Percentiles rank a stretch among this genome's conserved stretches.
Evolutionary conservation across 2,113 vertebrate genomes (phyloP).

Genomic region (Eonycteris spelaea): DNA sequence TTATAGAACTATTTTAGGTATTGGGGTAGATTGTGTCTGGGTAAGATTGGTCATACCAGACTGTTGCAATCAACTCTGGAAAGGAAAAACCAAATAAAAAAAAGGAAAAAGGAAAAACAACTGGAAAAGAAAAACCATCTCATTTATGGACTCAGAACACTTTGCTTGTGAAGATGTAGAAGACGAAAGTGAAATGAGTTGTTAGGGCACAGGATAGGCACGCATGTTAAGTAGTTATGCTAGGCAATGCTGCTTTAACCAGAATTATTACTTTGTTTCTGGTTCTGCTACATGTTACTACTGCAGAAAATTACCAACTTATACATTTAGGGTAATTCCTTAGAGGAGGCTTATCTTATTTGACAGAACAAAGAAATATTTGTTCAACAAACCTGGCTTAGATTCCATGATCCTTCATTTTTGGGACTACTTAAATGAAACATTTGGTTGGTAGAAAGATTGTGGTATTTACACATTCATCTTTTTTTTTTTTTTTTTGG

Average conservation of each 20-base stretch:
- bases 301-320: background rate
- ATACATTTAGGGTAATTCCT: background rate
- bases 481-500: background rate
- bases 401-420: background rate
- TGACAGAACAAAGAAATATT: background rate
- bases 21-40: background rate
- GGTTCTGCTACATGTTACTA: background rate
- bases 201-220: background rate
- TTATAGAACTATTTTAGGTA: background rate
- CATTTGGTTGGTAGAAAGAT: background rate
- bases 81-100: background rate
- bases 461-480: constrained; percentile 3
- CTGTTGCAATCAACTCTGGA: background rate
- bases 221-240: background rate
- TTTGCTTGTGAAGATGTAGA: background rate
- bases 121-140: background rate
- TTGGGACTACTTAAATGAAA: background rate
- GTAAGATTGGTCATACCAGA: background rate
- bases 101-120: background rate
- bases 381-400: background rate
- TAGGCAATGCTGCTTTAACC: background rate
- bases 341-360: background rate
- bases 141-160: background rate
- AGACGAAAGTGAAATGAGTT: background rate
- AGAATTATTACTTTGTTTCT: background rate